Base-by-base conservation (phyloP, 2,113 vertebrate genomes). In the Chinchilla lanigera region DNA sequence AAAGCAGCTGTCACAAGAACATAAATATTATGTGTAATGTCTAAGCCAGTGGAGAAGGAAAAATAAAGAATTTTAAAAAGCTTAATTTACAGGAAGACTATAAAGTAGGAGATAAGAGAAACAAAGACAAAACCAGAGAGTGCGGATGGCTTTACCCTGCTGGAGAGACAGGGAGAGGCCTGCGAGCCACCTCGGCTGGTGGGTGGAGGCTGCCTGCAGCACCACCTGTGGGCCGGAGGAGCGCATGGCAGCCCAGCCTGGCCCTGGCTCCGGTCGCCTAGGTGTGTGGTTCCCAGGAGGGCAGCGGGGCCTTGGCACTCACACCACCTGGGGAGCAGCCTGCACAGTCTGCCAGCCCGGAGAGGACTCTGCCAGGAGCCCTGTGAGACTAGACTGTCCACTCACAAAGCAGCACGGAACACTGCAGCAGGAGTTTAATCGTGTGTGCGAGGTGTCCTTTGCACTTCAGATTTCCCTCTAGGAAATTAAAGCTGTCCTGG, bases 381-480 rank as follows among this genome's bases (percentile, higher is more conserved):
- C 71, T 1, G 5, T 11, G 82, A 22, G 17, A 73, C 3, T 10
- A n/a, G 8, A 73, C 6, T 8, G 14, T 54, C 85, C 38, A 3
- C 84, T 67, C 20, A 0, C 69, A 95, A 95, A 97, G 96, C 85
- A 63, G 75, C 91, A 30, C 2, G 44, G n/a, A 67, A 56, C 0
- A 86, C 93, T 88, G 75, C 95, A 75, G 94, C 92, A 81, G 77
- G 97, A 92, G 81, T 88, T 87, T 75, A 86, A 81, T 75, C 7
- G 22, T 13, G 65, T 75, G 41, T 61, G 63, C 3, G 13, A 1
- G 54, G 87, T 93, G 30, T 83, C 35, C 89, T 35, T 35, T 47
- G 89, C 89, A 16, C 86, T 88, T 85, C 92, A 95, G 94, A 86
- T 88, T 88, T 90, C 5, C 5, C 89, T 52, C 85, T 85, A 91